Conservation (phyloP, 2,113 vertebrate species). For the Aythya baeri region DNA sequence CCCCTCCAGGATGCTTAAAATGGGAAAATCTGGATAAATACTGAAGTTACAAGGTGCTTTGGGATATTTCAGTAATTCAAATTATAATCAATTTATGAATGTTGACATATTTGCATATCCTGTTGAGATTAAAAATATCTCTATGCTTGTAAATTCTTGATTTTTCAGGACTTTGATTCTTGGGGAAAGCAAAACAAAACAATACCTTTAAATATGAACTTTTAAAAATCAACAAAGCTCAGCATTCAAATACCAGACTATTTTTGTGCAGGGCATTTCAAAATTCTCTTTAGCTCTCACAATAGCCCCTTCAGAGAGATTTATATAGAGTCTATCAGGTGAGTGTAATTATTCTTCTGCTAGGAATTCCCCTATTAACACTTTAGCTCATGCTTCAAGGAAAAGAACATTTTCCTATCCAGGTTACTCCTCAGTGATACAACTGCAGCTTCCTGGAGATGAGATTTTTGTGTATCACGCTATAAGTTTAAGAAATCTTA, state of each 20-base stretch:
- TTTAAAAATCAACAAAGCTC: neutral
- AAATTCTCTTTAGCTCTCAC: neutral
- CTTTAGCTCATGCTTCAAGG: neutral
- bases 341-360: neutral
- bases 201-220: neutral
- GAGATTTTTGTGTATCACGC: neutral
- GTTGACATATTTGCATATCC: neutral
- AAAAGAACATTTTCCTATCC: neutral
- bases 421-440: neutral
- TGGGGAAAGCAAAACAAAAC: too few species aligned
- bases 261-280: neutral
- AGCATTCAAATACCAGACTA: neutral
- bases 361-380: neutral
- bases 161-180: neutral
- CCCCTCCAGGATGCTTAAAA: neutral
- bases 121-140: neutral
- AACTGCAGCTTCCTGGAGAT: neutral
- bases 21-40: neutral
- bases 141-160: neutral
- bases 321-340: neutral
- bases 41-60: neutral
- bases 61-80: neutral
- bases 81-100: neutral
- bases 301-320: neutral
- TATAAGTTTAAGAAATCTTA: neutral